Evolutionary conservation across 2,113 vertebrate genomes (phyloP).

Genomic region (Beaufortia kweichowensis): DNA sequence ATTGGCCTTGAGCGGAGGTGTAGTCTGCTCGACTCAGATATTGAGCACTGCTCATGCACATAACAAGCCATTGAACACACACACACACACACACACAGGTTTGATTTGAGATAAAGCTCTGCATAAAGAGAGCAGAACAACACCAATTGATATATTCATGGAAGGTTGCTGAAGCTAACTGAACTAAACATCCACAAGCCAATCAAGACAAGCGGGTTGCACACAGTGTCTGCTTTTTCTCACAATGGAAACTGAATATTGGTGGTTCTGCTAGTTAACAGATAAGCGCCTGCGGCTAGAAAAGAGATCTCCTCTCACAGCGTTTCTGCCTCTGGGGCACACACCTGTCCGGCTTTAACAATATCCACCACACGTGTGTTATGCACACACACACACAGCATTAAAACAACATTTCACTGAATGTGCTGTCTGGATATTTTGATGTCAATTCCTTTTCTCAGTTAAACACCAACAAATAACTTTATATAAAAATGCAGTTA

Average conservation of each 20-base stretch:
- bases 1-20: background rate
- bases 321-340: constrained; percentile 36
- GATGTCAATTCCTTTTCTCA: too few relatives aligned
- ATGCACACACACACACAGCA: constrained; percentile 40
- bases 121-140: background rate
- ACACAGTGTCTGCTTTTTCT: background rate
- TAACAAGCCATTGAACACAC: background rate
- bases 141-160: background rate
- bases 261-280: constrained; percentile 20
- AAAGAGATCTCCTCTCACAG: constrained; percentile 53
- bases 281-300: constrained; percentile 42
- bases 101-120: background rate
- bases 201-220: background rate
- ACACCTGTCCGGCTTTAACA: constrained; percentile 62
- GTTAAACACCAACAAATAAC: too few relatives aligned
- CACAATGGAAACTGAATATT: constrained; percentile 10
- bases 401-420: too few relatives aligned
- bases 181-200: background rate
- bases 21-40: background rate
- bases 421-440: too few relatives aligned
- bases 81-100: too few relatives aligned
- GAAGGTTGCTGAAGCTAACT: background rate
- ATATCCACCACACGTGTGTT: constrained; percentile 59
- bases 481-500: too few relatives aligned
- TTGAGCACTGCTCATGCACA: background rate